Evolutionary conservation across 1,140 invertebrate species (phyloP), one percentile per base, ranked within the genome.

Genomic region (Dryas iulia): DNA sequence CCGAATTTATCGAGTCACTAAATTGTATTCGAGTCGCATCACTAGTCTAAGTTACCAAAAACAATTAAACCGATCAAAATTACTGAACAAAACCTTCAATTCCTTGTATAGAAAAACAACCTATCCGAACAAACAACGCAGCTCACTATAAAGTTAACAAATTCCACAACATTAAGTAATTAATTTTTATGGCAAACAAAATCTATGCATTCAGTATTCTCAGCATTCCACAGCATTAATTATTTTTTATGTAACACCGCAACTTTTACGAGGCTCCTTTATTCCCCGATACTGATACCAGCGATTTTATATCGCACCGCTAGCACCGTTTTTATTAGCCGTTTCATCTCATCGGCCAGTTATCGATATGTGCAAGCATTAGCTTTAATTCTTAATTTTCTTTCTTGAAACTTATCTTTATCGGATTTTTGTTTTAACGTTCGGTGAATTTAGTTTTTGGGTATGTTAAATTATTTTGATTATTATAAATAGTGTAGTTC

Each of bases 281-380:
- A 78, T 79, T 81, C 72, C 70, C 64, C 71, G 80, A 82, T 81
- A 81, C 78, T 69, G 77, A 80, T 82, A 76, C 74, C 65, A 68
- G 60, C 68, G 74, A 59, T 76, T 81, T 82, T 82, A 81, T 79
- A 74, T 71, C 69, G 81, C 79, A 69, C 72, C 73, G 74, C 74
- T 69, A 80, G 81, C 77, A 77, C 72, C 69, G 79, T 72, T 75
- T 83, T 82, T 80, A 83, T 74, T 78, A 81, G 69, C 72, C 73
- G 69, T 79, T 76, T 72, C 72, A 61, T 73, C 74, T 72, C 65
- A 77, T 76, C 79, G 71, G 74, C 69, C 74, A 73, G 78, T 80
- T 83, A 80, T 77, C 78, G 79, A 78, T 81, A 81, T 79, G 75
- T 77, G 60, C 73, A 67, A 70, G 72, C 76, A 80, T 82, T 82